phyloP scores from a whole-genome alignment of 1,140 invertebrate genomes.

The Camponotus floridanus region DNA sequence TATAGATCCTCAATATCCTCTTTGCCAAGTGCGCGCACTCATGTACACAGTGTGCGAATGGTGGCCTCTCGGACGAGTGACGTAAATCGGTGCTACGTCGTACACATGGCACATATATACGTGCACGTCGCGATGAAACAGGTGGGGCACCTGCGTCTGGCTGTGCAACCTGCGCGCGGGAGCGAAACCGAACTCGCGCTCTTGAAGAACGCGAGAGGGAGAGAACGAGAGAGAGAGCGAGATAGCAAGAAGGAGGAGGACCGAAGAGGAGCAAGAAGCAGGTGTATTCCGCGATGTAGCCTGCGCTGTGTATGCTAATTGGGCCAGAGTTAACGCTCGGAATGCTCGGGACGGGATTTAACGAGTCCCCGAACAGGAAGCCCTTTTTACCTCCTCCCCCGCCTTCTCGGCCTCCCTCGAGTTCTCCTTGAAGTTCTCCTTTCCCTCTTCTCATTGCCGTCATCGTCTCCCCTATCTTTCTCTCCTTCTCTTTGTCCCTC shows the following conservation, averaged over 20 bases:
- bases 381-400: conserved; percentile 67
- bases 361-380: conserved; percentile 82
- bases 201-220: background rate
- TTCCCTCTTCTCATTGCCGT: conserved; percentile 51
- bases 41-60: conserved; percentile 44
- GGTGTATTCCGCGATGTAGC: conserved; percentile 84
- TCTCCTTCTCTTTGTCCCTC: background rate
- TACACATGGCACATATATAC: conserved; percentile 49
- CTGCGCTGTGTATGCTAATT: conserved; percentile 84
- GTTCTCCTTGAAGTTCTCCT: conserved; percentile 66
- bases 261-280: conserved; percentile 75
- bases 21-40: background rate
- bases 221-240: conserved; percentile 18
- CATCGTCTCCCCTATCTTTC: background rate
- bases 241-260: conserved; percentile 18
- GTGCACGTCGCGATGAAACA: conserved; percentile 72
- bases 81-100: conserved; percentile 70
- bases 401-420: conserved; percentile 54
- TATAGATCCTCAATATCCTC: conserved; percentile 45
- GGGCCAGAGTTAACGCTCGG: conserved; percentile 82
- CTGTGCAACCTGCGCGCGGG: conserved; percentile 60
- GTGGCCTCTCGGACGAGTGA: conserved; percentile 61
- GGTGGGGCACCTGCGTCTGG: conserved; percentile 74
- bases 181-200: conserved; percentile 60
- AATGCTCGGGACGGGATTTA: conserved; percentile 80